phyloP scores from a whole-genome alignment of 2,797 vertebrate genomes.

The Ataeniobius toweri region DNA sequence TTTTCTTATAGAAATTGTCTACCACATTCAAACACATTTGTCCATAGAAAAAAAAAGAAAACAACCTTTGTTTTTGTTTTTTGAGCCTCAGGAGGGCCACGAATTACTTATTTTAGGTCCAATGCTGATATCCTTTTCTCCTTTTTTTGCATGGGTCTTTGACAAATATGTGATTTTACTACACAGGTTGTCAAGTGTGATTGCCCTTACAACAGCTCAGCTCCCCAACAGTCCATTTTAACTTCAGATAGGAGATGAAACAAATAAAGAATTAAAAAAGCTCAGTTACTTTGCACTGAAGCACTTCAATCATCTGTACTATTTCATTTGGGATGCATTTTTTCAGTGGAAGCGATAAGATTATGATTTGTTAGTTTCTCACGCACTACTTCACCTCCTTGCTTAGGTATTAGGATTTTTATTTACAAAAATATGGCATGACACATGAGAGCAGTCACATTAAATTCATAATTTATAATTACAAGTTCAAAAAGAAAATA shows the following conservation, averaged over 20 bases:
- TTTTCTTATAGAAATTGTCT: background rate
- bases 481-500: background rate
- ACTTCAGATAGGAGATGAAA: background rate
- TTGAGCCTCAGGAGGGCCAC: background rate
- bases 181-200: background rate
- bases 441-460: background rate
- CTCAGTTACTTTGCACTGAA: background rate
- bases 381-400: background rate
- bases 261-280: background rate
- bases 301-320: background rate
- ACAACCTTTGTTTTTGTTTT: no score
- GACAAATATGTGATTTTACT: background rate
- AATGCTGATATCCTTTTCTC: background rate
- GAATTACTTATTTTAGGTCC: background rate
- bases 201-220: background rate
- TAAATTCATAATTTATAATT: background rate
- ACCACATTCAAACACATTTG: background rate
- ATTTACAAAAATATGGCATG: background rate
- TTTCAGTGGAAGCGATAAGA: background rate
- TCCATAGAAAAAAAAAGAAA: background rate
- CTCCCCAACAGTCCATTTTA: background rate
- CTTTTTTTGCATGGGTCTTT: background rate
- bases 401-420: background rate
- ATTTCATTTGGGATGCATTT: background rate
- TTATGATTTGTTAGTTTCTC: background rate